These are phyloP conservation scores for Microplitis manilae DNA, from an alignment of 2,888 invertebrate genomes.

Conservation along the genomic window DNA sequence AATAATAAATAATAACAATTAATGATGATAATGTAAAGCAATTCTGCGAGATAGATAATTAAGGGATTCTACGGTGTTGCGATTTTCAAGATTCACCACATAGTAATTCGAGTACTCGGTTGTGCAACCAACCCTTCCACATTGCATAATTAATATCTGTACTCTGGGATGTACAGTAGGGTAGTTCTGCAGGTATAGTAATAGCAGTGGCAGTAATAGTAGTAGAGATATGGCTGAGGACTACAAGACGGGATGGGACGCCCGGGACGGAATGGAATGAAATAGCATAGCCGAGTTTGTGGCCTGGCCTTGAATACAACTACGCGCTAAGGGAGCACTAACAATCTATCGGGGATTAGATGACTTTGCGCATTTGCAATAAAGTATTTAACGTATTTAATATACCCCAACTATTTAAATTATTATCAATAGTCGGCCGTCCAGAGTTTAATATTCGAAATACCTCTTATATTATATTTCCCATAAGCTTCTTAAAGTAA, in stretches of 20 bases:
- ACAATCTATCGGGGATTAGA: neutral
- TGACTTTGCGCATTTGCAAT: neutral
- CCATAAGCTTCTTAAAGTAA: too few relatives aligned
- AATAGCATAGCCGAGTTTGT: neutral
- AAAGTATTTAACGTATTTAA: neutral
- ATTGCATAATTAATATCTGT: constrained; percentile 59
- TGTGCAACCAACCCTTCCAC: constrained; percentile 46
- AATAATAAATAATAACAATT: too few relatives aligned
- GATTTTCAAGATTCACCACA: constrained; percentile 23
- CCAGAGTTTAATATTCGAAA: too few relatives aligned
- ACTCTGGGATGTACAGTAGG: neutral
- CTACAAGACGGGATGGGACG: neutral
- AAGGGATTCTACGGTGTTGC: constrained; percentile 14
- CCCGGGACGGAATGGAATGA: neutral
- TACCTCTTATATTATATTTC: too few relatives aligned
- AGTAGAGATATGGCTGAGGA: neutral
- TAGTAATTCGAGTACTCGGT: constrained; percentile 26
- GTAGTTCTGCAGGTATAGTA: neutral
- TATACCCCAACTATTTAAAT: neutral
- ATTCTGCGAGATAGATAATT: neutral
- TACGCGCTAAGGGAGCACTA: neutral
- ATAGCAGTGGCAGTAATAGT: constrained; percentile 38
- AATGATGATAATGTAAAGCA: neutral
- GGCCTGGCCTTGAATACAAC: neutral
- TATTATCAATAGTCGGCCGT: too few relatives aligned